Evolutionary conservation across 2,888 invertebrate species (phyloP).

Genomic region (Euzophera pinguis): DNA sequence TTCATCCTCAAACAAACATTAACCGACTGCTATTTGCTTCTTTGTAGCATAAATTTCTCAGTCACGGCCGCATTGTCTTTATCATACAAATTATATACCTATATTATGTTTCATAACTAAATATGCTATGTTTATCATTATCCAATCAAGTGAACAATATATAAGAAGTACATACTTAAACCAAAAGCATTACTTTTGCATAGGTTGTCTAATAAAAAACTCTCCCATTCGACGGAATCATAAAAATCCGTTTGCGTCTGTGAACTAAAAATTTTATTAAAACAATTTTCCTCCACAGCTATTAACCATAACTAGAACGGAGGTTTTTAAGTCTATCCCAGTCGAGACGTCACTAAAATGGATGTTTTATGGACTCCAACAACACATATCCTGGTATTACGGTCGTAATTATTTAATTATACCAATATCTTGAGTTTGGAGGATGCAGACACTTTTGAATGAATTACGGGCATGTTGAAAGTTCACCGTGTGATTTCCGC

Average conservation of each 20-base stretch:
- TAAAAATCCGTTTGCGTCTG: background rate
- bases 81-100: too few species aligned
- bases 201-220: too few species aligned
- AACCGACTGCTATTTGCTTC: too few species aligned
- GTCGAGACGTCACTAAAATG: background rate
- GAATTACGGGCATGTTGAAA: background rate
- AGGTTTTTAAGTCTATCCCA: background rate
- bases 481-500: background rate
- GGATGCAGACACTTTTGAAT: constrained; percentile 2
- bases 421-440: background rate
- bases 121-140: too few species aligned
- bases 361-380: background rate
- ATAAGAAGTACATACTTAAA: too few species aligned
- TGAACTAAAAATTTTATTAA: background rate
- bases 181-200: too few species aligned
- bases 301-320: background rate
- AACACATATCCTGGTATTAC: background rate
- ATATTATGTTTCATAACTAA: too few species aligned
- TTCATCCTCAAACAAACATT: too few species aligned
- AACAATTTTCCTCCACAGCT: background rate
- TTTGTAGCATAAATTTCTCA: too few species aligned
- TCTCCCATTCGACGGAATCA: too few species aligned
- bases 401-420: constrained; percentile 1
- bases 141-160: too few species aligned
- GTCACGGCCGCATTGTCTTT: too few species aligned